Evolutionary conservation across 1,140 invertebrate genomes (phyloP), one percentile per base, ranked within the genome.

Genomic region (Phymorhynchus buccinoides): DNA sequence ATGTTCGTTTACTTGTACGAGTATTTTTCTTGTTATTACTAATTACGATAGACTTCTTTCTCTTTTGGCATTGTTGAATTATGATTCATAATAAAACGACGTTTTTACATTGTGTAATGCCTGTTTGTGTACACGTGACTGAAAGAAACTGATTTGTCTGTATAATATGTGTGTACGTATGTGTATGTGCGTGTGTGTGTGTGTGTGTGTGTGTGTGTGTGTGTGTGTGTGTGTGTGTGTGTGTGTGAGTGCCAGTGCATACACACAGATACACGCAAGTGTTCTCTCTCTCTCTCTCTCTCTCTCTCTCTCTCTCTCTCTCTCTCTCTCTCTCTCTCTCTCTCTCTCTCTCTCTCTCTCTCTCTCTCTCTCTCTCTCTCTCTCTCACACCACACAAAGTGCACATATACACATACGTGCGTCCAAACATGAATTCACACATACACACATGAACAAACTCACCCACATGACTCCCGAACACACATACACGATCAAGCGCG

Each of bases 71-170:
- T 62, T 62, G 56, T 62, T 62, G 1, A 62, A 22, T 62, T 62
- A 62, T 62, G 22, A 62, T 62, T 62, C 12, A 62, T 62, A 62
- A 62, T 62, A 62, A 62, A 62, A 62, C 56, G 22, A 62, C 1
- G 56, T 62, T 62, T 62, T 62, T 62, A 62, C 56, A 62, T 62
- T 62, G 56, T 22, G 56, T 27, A 22, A 62, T 27, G 56, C 12
- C 14, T 62, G 14, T 62, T 62, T 62, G 0, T 62, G 12, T n/a
- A n/a, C n/a, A n/a, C n/a, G 80, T 44, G 80, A 82, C 3, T 1
- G 48, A 82, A 4, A 32, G 79, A 81, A 42, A 82, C 42, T 7
- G 80, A 52, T 37, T n/a, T 37, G 68, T 37, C 30, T 62, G 12
- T 62, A 27, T 48, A 9, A 9, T 62, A 27, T 62, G 56, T 62